Percentiles rank a stretch among this genome's conserved stretches.
phyloP scores from a whole-genome alignment of 2,797 vertebrate genomes.

The Enteromius argenteus region DNA sequence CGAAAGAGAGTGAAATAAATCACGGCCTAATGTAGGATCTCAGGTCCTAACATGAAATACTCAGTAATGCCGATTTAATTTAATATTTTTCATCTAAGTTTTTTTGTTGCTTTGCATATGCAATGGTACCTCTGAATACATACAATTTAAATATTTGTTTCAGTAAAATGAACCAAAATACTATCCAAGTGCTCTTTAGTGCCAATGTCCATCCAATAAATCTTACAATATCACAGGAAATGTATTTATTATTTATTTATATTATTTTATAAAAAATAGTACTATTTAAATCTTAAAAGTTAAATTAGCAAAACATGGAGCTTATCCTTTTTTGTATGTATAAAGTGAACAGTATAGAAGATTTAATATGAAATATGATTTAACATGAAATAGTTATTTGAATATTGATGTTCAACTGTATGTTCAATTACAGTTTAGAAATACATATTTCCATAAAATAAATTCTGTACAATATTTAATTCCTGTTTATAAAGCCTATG shows the following conservation, averaged over 20 bases:
- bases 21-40: constrained; percentile 19
- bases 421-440: background rate
- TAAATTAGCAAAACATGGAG: background rate
- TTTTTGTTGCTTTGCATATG: background rate
- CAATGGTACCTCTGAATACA: background rate
- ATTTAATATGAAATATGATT: background rate
- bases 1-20: constrained; percentile 42
- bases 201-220: background rate
- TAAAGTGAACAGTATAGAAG: background rate
- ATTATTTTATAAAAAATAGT: background rate
- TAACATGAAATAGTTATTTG: background rate
- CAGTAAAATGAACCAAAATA: background rate
- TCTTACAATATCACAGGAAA: background rate
- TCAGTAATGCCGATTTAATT: background rate
- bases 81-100: background rate
- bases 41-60: background rate
- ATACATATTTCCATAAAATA: background rate
- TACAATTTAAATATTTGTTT: background rate
- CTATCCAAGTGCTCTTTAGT: background rate
- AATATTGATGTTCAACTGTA: background rate
- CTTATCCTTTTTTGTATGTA: background rate
- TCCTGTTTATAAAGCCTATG: background rate
- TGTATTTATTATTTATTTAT: background rate
- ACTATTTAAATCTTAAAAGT: background rate
- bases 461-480: no score